Percentiles rank a stretch among this genome's conserved stretches.
Conservation (phyloP, 2,888 invertebrate species). For the Apodemia zela region DNA sequence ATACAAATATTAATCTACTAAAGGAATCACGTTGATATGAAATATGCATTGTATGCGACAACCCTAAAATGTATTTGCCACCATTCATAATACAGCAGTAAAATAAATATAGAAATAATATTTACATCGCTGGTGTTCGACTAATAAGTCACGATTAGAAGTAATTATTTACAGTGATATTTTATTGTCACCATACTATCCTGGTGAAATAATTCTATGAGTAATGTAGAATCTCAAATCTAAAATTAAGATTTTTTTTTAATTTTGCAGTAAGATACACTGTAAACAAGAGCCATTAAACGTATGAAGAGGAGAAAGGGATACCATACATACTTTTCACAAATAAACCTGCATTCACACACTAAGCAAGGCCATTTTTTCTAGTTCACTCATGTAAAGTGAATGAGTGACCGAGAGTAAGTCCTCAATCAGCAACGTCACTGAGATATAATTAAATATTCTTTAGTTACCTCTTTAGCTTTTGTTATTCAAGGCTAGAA, state of each 20-base stretch:
- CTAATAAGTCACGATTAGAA: constrained; percentile 53
- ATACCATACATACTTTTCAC: constrained; percentile 27
- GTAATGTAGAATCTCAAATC: constrained; percentile 19
- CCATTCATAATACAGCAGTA: constrained; percentile 14
- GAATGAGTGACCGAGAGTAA: neutral
- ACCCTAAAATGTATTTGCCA: constrained; percentile 15
- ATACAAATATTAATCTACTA: constrained; percentile 43
- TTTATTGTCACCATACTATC: constrained; percentile 75
- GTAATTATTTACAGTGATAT: constrained; percentile 75
- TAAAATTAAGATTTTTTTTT: no score
- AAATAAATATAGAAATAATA: constrained; percentile 38
- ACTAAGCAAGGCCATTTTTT: neutral
- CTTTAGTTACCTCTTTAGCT: no score
- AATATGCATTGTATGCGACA: constrained; percentile 40
- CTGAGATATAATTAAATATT: no score
- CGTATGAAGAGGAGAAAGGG: constrained; percentile 33
- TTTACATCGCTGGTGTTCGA: constrained; percentile 53
- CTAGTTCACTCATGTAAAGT: neutral
- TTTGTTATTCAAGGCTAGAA: no score
- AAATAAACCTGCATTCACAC: neutral
- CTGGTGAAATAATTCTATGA: constrained; percentile 55
- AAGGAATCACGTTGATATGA: constrained; percentile 58
- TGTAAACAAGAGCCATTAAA: constrained; percentile 30
- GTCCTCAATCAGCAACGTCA: neutral
- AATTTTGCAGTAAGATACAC: no score